phyloP scores from a whole-genome alignment of 2,888 invertebrate genomes.

The Oligia strigilis region DNA sequence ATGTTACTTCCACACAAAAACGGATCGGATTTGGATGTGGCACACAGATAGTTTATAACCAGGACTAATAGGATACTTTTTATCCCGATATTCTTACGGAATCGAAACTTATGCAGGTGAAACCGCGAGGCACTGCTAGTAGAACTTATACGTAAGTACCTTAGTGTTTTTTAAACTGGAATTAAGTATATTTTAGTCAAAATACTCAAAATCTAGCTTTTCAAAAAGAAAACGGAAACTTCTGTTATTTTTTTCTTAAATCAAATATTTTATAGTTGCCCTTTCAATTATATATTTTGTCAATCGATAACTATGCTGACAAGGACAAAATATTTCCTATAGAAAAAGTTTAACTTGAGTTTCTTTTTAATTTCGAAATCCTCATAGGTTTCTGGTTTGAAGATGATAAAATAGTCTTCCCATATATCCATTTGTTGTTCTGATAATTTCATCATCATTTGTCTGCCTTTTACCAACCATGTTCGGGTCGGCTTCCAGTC shows the following conservation, averaged over 20 bases:
- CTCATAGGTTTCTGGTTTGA: not conserved
- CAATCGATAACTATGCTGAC: not conserved
- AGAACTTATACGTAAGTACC: too few species aligned
- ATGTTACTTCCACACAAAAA: too few species aligned
- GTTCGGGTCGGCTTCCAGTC: too few species aligned
- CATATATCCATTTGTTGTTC: not conserved
- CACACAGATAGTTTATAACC: too few species aligned
- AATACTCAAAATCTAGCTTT: not conserved
- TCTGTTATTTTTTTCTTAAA: not conserved
- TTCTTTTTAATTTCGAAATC: not conserved
- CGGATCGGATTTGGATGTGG: too few species aligned
- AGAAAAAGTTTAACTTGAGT: not conserved
- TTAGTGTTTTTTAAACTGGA: not conserved
- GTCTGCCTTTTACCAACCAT: too few species aligned
- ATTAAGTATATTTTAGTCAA: not conserved
- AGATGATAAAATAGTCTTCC: too few species aligned
- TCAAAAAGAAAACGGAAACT: not conserved
- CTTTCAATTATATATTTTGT: not conserved
- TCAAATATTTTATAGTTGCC: not conserved
- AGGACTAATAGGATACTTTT: too few species aligned
- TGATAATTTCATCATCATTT: too few species aligned
- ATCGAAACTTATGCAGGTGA: too few species aligned
- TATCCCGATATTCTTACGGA: too few species aligned
- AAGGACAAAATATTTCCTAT: not conserved
- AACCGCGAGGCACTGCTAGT: too few species aligned